Conservation (phyloP, 1,140 invertebrate genomes). For the Drosophila melanica region DNA sequence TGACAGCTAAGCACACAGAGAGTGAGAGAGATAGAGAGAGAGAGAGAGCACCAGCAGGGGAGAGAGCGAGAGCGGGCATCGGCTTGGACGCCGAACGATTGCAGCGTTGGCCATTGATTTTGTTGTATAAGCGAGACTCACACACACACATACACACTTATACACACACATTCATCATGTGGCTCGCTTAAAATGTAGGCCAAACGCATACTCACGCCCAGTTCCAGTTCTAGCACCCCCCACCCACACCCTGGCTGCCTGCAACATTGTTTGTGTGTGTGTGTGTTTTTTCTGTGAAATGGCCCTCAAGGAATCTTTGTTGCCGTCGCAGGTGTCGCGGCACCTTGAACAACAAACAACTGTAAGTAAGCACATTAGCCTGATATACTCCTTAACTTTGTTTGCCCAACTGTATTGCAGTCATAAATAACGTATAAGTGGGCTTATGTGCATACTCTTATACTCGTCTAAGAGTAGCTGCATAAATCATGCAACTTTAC, state of each 20-base stretch:
- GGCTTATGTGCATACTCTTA: constrained; percentile 3
- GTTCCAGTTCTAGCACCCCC: constrained; percentile 24
- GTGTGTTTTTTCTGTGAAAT: constrained; percentile 12
- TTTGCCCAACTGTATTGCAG: not conserved
- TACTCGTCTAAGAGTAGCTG: not conserved
- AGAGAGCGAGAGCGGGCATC: constrained; percentile 19
- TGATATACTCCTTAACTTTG: constrained; percentile 5
- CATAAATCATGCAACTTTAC: not conserved
- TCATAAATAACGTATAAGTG: constrained; percentile 3
- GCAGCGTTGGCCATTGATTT: constrained; percentile 77
- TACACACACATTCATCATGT: constrained; percentile 48
- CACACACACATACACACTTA: constrained; percentile 16
- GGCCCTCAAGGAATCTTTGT: constrained; percentile 45
- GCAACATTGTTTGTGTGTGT: constrained; percentile 38
- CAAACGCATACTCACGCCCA: constrained; percentile 46
- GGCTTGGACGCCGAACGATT: constrained; percentile 53
- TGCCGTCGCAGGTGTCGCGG: constrained; percentile 22
- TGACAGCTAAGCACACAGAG: constrained; percentile 25
- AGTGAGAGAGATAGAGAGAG: constrained; percentile 7
- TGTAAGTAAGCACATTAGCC: not conserved
- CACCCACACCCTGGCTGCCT: constrained; percentile 1
- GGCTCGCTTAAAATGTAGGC: constrained; percentile 64
- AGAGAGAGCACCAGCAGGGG: constrained; percentile 9
- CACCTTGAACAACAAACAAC: constrained; percentile 13
- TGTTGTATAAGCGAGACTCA: constrained; percentile 67